Percentiles rank a stretch among this genome's conserved stretches.
Evolutionary conservation across 2,888 invertebrate species (phyloP).

Genomic region (Eugnorisma glareosa): DNA sequence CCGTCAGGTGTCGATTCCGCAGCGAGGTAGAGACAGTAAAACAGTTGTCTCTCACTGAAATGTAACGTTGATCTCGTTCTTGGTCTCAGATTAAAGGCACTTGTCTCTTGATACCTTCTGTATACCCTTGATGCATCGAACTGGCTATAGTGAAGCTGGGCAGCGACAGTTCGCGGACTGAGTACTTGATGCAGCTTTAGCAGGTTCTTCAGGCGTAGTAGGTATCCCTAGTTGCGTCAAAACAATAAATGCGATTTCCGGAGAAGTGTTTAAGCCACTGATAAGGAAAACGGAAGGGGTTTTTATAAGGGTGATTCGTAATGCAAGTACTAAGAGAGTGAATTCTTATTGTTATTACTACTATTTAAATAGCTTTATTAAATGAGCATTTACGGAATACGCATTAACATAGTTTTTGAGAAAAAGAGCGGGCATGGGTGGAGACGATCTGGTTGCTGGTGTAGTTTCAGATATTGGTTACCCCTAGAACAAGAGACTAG

Average conservation of each 20-base stretch:
- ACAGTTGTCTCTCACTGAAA: neutral
- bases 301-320: neutral
- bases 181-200: no score
- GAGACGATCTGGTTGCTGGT: neutral
- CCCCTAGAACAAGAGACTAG: neutral
- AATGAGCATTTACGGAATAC: neutral
- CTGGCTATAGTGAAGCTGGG: no score
- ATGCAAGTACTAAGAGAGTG: no score
- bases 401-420: neutral
- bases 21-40: neutral
- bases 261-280: neutral
- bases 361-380: conserved; percentile 2
- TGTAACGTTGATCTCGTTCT: neutral
- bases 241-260: neutral
- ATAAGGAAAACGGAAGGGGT: neutral
- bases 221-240: neutral
- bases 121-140: neutral
- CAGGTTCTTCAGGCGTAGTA: neutral
- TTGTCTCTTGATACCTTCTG: neutral
- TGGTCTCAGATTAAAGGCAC: neutral
- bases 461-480: neutral
- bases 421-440: neutral
- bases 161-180: no score
- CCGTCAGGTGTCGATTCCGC: conserved; percentile 60
- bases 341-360: no score